Evolutionary conservation across 2,888 invertebrate species (phyloP), one percentile per base, ranked within the genome.

Genomic region (Hemicrepidius hirtus): DNA sequence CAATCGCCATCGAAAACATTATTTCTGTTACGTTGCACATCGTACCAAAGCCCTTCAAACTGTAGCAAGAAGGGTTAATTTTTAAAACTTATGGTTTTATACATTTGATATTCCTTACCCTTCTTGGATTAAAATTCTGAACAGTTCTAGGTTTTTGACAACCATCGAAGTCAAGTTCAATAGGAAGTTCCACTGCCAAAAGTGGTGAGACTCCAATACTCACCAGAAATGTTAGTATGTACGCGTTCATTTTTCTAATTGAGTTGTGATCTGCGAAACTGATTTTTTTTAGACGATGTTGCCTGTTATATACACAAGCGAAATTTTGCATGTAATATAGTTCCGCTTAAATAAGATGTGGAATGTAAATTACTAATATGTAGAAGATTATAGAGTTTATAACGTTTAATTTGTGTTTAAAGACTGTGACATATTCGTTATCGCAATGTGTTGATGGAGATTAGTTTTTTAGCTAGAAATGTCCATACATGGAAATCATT

Each of bases 41-140:
- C 53, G 13, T 53, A 53, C 24, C 24, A 53, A 5, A n/a, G 5
- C 13, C 53, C 53, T 28, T n/a, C n/a, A 32, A 13, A 53, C 53
- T 53, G n/a, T 16, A 1, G 24, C 9, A 9, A 46, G 0, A 18
- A 46, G 1, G 20, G 16, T 4, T 41, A 6, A 20, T 18, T 18
- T 10, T 13, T 3, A 13, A 20, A 46, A 46, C 3, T 37, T 32
- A 32, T 9, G 6, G 28, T 4, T 3, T 28, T 3, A 6, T 28
- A 40, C 3, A 10, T 40, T 40, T n/a, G n/a, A n/a, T 40, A 40
- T 40, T 13, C 10, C 16, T 20, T 49, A 49, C 49, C 24, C 10
- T 24, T 12, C 3, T 5, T 24, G 10, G 49, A 5, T 16, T 44
- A 5, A 44, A 44, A 16, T 44, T 44, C 1, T 9, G 4, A 1